These are phyloP conservation scores for Bombus huntii DNA, from an alignment of 1,140 invertebrate genomes.

Conservation along the genomic window DNA sequence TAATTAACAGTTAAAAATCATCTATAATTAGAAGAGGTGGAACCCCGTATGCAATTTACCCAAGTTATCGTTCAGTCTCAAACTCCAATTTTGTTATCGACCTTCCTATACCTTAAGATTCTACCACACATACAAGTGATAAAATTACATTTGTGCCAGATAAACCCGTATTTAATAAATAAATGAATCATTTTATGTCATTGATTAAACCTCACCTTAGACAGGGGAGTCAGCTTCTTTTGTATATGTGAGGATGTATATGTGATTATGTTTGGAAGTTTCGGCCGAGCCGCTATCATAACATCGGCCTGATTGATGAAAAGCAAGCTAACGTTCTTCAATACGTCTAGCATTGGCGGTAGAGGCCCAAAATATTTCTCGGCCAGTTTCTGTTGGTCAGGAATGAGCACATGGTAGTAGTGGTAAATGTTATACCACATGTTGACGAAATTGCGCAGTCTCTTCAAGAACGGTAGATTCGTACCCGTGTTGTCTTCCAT, in stretches of 20 bases:
- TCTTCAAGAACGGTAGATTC: conserved; percentile 51
- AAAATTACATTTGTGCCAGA: fast-evolving
- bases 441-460: conserved; percentile 45
- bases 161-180: fast-evolving
- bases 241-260: conserved; percentile 83
- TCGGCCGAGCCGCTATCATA: conserved; percentile 82
- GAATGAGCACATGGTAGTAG: conserved; percentile 34
- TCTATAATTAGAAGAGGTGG: too few species aligned
- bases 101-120: too few species aligned
- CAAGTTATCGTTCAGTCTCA: too few species aligned
- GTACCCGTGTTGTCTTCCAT: not conserved
- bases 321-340: conserved; percentile 79
- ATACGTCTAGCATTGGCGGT: conserved; percentile 64
- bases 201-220: conserved; percentile 51
- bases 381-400: conserved; percentile 76
- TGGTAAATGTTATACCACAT: conserved; percentile 23
- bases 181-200: fast-evolving
- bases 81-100: too few species aligned
- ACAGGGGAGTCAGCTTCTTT: conserved; percentile 8
- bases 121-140: too few species aligned
- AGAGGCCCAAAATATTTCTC: conserved; percentile 74
- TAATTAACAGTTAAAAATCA: too few species aligned
- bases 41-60: too few species aligned
- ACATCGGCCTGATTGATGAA: conserved; percentile 84
- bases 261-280: conserved; percentile 82